Evolutionary conservation across 2,888 invertebrate species (phyloP).

Genomic region (Clepsis dumicolana): DNA sequence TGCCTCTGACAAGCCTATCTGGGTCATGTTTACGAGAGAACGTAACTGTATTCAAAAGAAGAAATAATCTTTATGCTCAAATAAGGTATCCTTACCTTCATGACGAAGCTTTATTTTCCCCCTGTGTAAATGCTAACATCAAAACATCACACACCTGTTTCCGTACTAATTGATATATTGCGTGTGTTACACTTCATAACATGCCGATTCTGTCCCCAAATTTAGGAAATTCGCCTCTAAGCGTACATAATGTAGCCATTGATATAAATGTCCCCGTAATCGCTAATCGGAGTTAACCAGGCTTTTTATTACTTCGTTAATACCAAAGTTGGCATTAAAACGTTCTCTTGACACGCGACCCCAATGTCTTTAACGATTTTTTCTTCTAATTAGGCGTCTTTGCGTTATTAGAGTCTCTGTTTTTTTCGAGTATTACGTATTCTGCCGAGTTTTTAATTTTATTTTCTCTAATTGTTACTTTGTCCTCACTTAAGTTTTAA

Average conservation of each 20-base stretch:
- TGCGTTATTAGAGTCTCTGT: constrained; percentile 22
- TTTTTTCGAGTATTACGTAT: constrained; percentile 5
- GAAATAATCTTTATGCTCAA: constrained; percentile 22
- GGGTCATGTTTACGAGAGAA: constrained; percentile 14
- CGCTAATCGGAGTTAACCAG: constrained; percentile 40
- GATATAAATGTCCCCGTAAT: constrained; percentile 38
- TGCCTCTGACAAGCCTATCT: constrained; percentile 12
- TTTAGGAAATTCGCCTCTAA: constrained; percentile 11
- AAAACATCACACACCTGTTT: constrained; percentile 28
- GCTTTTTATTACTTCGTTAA: constrained; percentile 37
- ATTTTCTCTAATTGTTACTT: background rate
- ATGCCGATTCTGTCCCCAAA: constrained; percentile 17
- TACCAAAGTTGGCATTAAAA: constrained; percentile 36
- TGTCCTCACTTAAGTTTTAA: background rate
- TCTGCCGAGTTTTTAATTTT: constrained; percentile 7
- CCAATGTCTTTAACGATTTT: constrained; percentile 38
- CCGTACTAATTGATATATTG: constrained; percentile 36
- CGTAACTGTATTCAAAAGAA: constrained; percentile 20
- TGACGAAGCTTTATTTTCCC: constrained; percentile 31
- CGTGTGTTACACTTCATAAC: constrained; percentile 21
- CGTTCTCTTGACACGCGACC: constrained; percentile 32
- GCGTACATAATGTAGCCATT: constrained; percentile 27
- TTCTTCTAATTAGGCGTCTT: constrained; percentile 33
- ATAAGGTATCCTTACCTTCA: constrained; percentile 11
- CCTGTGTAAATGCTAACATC: constrained; percentile 14